A percentile compares a stretch with the other conserved stretches of the same genome.
These are phyloP conservation scores for Arvicanthis niloticus DNA, from an alignment of 2,113 vertebrate species.

Conservation along the genomic window DNA sequence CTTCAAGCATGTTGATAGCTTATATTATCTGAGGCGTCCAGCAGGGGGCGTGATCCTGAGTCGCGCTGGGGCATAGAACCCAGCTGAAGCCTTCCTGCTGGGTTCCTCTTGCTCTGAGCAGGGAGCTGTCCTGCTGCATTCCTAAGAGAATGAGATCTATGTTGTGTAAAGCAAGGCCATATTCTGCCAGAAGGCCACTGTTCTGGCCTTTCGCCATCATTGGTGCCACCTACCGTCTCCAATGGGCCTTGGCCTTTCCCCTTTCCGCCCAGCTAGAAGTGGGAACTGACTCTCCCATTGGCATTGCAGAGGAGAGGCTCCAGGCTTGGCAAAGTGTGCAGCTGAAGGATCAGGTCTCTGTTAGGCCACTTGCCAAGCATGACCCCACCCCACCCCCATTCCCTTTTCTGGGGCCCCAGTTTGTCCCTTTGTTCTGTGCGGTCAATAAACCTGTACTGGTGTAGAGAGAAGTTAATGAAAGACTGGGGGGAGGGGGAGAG, in stretches of 20 bases:
- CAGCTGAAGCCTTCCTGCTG: background rate
- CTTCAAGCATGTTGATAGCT: background rate
- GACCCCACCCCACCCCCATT: background rate
- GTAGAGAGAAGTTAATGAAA: background rate
- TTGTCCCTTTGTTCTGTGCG: background rate
- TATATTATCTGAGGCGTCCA: background rate
- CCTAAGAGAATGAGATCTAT: background rate
- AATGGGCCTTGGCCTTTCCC: background rate
- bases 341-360: background rate
- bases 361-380: background rate
- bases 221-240: background rate
- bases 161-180: background rate
- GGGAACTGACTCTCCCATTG: background rate
- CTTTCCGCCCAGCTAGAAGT: background rate
- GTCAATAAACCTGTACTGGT: background rate
- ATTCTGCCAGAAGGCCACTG: background rate
- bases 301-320: background rate
- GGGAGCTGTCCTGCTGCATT: background rate
- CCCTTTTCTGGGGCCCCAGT: background rate
- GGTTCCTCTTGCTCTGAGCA: rapidly evolving
- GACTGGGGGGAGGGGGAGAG: too few species aligned
- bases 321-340: background rate
- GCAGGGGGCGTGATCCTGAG: background rate
- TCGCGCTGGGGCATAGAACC: background rate
- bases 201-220: background rate